Conservation (phyloP, 2,113 vertebrate species). For the Reinhardtius hippoglossoides region DNA sequence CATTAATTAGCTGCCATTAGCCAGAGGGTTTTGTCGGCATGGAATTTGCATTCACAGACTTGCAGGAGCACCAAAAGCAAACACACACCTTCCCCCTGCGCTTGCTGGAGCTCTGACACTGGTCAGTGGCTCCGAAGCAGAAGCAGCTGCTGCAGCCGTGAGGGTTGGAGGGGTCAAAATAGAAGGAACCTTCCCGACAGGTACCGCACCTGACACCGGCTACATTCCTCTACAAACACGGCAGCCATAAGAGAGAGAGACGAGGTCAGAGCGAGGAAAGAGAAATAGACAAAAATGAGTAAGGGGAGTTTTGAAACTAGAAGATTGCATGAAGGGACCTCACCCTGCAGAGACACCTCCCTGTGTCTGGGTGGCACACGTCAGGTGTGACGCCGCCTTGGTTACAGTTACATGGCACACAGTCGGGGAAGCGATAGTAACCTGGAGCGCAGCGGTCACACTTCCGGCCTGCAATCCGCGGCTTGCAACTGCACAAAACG, state of each 20-base stretch:
- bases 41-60: constrained; percentile 29
- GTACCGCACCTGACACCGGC: constrained; percentile 84
- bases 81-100: constrained; percentile 87
- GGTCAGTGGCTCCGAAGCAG: constrained; percentile 88
- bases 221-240: constrained; percentile 86
- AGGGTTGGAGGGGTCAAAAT: constrained; percentile 87
- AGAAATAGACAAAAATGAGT: neutral
- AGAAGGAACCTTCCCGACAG: constrained; percentile 88
- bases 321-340: neutral
- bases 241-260: constrained; percentile 52
- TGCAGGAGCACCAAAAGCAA: constrained; percentile 35
- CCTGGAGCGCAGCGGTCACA: constrained; percentile 90
- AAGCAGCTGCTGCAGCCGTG: constrained; percentile 91
- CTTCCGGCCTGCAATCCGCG: constrained; percentile 85
- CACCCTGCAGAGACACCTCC: constrained; percentile 94
- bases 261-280: constrained; percentile 17
- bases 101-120: constrained; percentile 86
- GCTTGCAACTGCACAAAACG: constrained; percentile 86
- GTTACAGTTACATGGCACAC: constrained; percentile 87
- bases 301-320: neutral
- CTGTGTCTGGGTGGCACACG: constrained; percentile 87
- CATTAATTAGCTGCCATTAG: neutral
- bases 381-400: constrained; percentile 81
- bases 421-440: constrained; percentile 88
- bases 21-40: constrained; percentile 25